Base-by-base conservation (phyloP, 1,140 invertebrate genomes). In the Pogonus chalceus region DNA sequence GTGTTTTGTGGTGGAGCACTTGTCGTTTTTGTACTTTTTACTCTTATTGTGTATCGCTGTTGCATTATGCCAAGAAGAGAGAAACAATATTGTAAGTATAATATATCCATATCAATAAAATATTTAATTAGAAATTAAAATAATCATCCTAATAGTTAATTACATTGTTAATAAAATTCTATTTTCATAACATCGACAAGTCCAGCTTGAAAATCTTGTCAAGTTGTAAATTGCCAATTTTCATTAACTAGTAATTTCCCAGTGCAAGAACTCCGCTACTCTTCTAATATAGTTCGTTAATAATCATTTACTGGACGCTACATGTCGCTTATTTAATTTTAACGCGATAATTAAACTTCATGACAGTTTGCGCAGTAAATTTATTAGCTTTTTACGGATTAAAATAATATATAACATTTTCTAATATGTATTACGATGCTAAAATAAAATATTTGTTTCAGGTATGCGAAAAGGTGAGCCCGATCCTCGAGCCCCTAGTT, bases 1-100 rank as follows among this genome's bases (percentile, higher is more conserved):
- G 69, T 73, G 12, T 73, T 76, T 54, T 72, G 70, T 53, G 76
- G 76, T 14, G 72, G 72, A 20, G 66, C 72, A 20, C 62, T 78
- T 10, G 65, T 78, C 7, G 61, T 76, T 49, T 65, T 76, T 49
- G 57, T 73, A 7, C 56, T 78, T 39, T 59, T 71, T 52, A 72
- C 71, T 3, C 64, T 71, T 23, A 57, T 78, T 23, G 58, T 76
- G 9, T 78, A 77, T 68, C 67, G 73, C 49, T 78, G 75, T 59
- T 78, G 76, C 62, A 65, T 73, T 53, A 68, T 71, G 63, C 69
- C 71, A 7, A 67, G 70, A 35, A 64, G 66, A 31, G 71, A 76
- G 37, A 76, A 77, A 62, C 69, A 74, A 54, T 77, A 74, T 56
- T 71, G 75, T 77, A 69, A 72, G 71, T 23, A 14, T 9, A 49